Evolutionary conservation across 37 sponge, comb jelly and placozoan genomes (phyloP).

Genomic region (Mnemiopsis leidyi): DNA sequence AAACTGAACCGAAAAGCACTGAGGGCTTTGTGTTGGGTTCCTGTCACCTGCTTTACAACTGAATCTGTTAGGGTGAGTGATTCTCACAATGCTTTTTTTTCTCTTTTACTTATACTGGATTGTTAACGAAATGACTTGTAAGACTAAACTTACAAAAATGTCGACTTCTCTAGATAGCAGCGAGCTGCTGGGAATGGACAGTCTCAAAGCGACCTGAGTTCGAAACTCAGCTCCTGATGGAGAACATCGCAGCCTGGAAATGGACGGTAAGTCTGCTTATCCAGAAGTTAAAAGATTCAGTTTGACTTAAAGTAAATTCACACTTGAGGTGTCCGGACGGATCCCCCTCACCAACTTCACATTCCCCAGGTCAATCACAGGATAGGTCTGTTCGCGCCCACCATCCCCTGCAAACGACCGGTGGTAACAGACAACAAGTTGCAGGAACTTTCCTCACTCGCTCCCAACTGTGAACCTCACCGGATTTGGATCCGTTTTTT

Average conservation of each 20-base stretch:
- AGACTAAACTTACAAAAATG: too few relatives aligned
- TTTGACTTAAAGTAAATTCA: too few relatives aligned
- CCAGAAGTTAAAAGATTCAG: too few relatives aligned
- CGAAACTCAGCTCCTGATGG: slow-evolving; percentile 60
- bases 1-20: slow-evolving; percentile 25
- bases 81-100: too few relatives aligned
- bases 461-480: slow-evolving; percentile 50
- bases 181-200: slow-evolving; percentile 57
- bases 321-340: too few relatives aligned
- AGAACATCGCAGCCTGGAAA: slow-evolving; percentile 52
- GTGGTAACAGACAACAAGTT: slow-evolving; percentile 40
- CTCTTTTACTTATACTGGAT: not conserved
- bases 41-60: slow-evolving; percentile 31
- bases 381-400: slow-evolving; percentile 35
- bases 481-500: slow-evolving; percentile 46
- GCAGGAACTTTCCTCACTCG: not conserved
- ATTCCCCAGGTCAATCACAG: slow-evolving; percentile 16
- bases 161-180: too few relatives aligned
- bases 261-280: slow-evolving; percentile 51
- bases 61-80: slow-evolving; percentile 36
- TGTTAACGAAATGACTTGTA: not conserved
- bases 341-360: too few relatives aligned
- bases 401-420: not conserved
- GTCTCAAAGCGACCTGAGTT: slow-evolving; percentile 46
- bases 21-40: slow-evolving; percentile 27